Evolutionary conservation across 2,797 vertebrate species (phyloP).

Genomic region (Artibeus jamaicensis): DNA sequence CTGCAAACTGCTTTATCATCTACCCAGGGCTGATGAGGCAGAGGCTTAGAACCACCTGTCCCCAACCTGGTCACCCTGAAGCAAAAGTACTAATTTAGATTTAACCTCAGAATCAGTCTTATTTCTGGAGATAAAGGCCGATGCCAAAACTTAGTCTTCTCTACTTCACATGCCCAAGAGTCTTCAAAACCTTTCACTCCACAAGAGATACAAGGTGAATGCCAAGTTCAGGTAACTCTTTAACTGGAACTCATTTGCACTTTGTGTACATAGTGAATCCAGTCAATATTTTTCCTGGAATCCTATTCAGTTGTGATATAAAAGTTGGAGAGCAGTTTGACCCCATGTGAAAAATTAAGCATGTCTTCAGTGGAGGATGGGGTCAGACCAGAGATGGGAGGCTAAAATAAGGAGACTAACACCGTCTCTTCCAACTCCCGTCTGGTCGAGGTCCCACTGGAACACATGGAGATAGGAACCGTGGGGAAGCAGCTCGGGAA

Average conservation of each 20-base stretch:
- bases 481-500: neutral
- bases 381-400: neutral
- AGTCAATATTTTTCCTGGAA: neutral
- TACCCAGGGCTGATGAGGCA: neutral
- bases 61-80: neutral
- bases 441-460: neutral
- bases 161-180: neutral
- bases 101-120: neutral
- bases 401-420: neutral
- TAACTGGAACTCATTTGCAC: neutral
- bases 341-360: rapidly evolving
- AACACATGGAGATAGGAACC: too few relatives aligned
- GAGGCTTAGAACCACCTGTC: neutral
- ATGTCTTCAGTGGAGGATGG: neutral
- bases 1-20: neutral
- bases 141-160: neutral
- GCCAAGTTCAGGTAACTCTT: neutral
- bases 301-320: neutral
- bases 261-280: neutral
- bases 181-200: neutral
- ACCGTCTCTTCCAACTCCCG: neutral
- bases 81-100: neutral
- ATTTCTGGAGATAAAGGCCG: neutral
- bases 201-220: neutral
- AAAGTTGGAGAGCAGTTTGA: neutral